A percentile compares a stretch with the other conserved stretches of the same genome.
These are phyloP conservation scores for Caenorhabditis sulstoni DNA, from an alignment of 2,888 invertebrate species.

Conservation along the genomic window DNA sequence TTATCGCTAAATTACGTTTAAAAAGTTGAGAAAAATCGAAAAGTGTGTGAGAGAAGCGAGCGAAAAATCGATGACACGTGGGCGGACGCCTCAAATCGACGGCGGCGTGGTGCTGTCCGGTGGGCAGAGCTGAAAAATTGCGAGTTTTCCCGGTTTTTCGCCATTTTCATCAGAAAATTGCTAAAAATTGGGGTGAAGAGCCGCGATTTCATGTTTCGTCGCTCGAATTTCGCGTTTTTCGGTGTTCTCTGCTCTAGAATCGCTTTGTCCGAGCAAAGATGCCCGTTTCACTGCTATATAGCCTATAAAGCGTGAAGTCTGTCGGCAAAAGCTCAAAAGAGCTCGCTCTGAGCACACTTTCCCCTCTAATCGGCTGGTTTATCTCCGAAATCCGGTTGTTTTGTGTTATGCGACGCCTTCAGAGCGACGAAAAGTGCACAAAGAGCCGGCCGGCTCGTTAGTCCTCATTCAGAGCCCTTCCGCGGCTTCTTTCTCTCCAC, in stretches of 20 bases:
- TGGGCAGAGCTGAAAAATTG: conserved; percentile 51
- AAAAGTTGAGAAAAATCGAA: not conserved
- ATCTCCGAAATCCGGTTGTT: too few relatives aligned
- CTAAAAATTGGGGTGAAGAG: too few relatives aligned
- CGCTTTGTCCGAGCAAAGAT: too few relatives aligned
- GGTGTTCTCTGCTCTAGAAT: too few relatives aligned
- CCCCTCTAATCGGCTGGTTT: too few relatives aligned
- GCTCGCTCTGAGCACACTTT: too few relatives aligned
- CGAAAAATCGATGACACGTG: conserved; percentile 9
- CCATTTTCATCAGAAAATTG: too few relatives aligned
- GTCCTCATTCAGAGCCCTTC: not conserved
- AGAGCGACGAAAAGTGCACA: not conserved
- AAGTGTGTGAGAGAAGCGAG: conserved; percentile 13
- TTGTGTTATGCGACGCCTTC: not conserved
- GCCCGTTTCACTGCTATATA: too few relatives aligned
- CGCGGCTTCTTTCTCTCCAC: conserved; percentile 12
- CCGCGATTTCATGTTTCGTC: too few relatives aligned
- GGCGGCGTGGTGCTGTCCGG: conserved; percentile 24
- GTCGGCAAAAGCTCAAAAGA: too few relatives aligned
- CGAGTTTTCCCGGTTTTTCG: not conserved
- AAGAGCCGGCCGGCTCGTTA: conserved; percentile 16
- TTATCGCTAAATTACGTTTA: conserved; percentile 7
- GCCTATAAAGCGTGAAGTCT: too few relatives aligned
- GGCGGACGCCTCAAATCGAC: not conserved
- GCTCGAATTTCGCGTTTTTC: too few relatives aligned